Evolutionary conservation across 2,797 vertebrate genomes (phyloP), one percentile per base, ranked within the genome.

Genomic region (Anguilla anguilla): DNA sequence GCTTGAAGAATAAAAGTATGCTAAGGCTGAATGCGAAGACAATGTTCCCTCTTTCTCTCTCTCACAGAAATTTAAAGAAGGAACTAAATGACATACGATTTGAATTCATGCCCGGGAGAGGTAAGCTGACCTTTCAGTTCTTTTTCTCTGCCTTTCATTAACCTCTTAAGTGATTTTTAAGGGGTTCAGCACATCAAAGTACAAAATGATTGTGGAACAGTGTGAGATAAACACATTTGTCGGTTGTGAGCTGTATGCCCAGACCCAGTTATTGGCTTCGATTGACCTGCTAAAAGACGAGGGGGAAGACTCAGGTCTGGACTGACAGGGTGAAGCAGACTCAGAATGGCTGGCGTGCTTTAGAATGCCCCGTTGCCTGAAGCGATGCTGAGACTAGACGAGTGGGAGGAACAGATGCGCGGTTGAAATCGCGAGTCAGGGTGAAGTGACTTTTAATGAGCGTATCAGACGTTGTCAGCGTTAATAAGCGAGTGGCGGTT

Each of bases 11-110:
- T 72, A 72, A 31, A 72, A 31, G 9, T 2, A 31, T 35, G n/a
- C 69, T 31, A 72, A 15, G 6, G 15, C 39, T 46, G 35, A 79
- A 22, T 79, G 39, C 17, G 28, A 74, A 3, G 9, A 11, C 55
- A 13, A 25, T 13, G 22, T 19, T 61, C 55, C 89, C 0, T 85
- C 25, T 85, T 67, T 88, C 0, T 39, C 28, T 72, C 11, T 72
- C 72, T 6, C 92, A 10, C 92, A 99, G 98, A 95, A 99, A 99
- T 96, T 97, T 97, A 87, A 99, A 99, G 96, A 99, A 98, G 94
- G 98, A 99, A 90, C 96, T 99, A 87, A 99, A 99, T 89, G 98
- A 99, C 92, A 99, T 99, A 92, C 96, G 98, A 92, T 99, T 99
- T 93, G 98, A 99, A 93, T 99, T 99, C 87, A 99, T 98, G 95